phyloP scores from a whole-genome alignment of 2,888 invertebrate genomes.

The Pachydiplax longipennis region DNA sequence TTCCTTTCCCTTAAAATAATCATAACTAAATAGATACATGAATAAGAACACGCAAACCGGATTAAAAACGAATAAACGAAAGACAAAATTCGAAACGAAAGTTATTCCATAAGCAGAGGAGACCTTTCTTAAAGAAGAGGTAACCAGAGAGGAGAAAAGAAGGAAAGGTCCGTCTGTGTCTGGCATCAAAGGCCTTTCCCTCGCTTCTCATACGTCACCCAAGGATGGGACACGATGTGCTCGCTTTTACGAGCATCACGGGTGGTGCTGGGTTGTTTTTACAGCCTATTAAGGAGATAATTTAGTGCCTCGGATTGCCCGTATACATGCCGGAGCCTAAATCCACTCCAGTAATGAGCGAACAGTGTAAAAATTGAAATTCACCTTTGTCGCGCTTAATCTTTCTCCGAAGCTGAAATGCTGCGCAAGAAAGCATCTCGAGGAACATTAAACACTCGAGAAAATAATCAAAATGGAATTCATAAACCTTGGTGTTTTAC shows the following conservation, averaged over 20 bases:
- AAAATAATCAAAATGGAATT: neutral
- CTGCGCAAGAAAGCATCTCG: neutral
- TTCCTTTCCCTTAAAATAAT: too few species aligned
- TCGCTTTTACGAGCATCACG: neutral
- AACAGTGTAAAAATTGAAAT: neutral
- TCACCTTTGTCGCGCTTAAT: neutral
- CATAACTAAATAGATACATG: too few species aligned
- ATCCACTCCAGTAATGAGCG: neutral
- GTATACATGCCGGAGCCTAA: constrained; percentile 29
- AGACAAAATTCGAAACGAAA: too few species aligned
- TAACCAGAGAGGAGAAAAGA: too few species aligned
- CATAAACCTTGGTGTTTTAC: too few species aligned
- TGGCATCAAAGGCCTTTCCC: neutral
- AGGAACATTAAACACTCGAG: neutral
- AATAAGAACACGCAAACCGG: too few species aligned
- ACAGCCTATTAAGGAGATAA: constrained; percentile 30
- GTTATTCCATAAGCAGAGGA: too few species aligned
- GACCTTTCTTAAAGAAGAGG: too few species aligned
- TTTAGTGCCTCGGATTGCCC: constrained; percentile 26
- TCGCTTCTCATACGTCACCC: neutral
- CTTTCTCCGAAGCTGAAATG: neutral
- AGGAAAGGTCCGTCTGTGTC: too few species aligned
- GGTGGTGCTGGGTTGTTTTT: neutral
- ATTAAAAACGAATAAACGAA: too few species aligned
- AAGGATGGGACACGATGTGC: neutral